Evolutionary conservation across 2,888 invertebrate genomes (phyloP), one percentile per base, ranked within the genome.

Genomic region (Cacoxenus indagator): DNA sequence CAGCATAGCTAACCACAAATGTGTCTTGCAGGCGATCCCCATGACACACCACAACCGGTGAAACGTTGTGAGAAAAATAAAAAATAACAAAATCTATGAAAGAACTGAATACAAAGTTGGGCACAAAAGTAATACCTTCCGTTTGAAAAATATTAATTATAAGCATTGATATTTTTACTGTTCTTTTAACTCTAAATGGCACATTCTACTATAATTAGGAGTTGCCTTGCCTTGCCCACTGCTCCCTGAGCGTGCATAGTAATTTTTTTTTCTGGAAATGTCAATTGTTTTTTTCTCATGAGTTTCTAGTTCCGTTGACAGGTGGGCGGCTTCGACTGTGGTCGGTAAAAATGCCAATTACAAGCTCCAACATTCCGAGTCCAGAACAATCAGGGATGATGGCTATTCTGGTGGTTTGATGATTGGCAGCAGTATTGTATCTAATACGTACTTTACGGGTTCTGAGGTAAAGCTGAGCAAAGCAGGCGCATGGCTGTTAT

Each of bases 111-210:
- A 64, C 69, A 51, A 62, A 65, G 54, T 65, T 65, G 65, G 17
- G 31, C 48, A 19, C 14, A 31, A 31, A 37, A 27, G 76, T 77
- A 76, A 80, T 79, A 68, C 75, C 76, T 78, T 81, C 73, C 70
- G 71, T 73, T 79, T 75, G 69, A 74, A 79, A 81, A 79, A 81
- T 75, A 74, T 75, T 78, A 80, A 79, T 79, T 79, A 82, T 76
- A 75, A 76, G 61, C 70, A 4, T 37, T 37, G 9, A 37, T 37
- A 1, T 1, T 37, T 8, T 14, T 1, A 14, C 37, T 14, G 2
- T 2, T 5, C 37, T 14, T 37, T 37, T 4, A 14, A n/a, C n/a
- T n/a, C n/a, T n/a, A n/a, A n/a, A 37, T 37, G 14, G 8, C 37
- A 37, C 37, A 37, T 37, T 8, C 14, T 37, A 37, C 9, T 37